A percentile compares a stretch with the other conserved stretches of the same genome.
Evolutionary conservation across 2,888 invertebrate genomes (phyloP).

Genomic region (Oscheius sp.): DNA sequence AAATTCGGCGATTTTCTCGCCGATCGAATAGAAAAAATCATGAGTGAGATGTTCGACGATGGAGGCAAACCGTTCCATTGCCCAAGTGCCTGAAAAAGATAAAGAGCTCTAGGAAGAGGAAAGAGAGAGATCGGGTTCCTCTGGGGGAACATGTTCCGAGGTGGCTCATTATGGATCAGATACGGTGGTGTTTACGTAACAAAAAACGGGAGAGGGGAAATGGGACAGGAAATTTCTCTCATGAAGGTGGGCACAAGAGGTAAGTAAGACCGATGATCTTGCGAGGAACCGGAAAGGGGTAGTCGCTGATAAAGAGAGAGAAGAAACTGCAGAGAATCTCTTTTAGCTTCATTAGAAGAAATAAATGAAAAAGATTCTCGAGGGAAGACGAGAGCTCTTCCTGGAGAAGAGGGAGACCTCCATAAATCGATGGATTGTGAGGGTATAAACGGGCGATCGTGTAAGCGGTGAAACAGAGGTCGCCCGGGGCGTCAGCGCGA

Average conservation of each 20-base stretch:
- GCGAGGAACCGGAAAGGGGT: background rate
- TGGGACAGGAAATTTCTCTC: conserved; percentile 2
- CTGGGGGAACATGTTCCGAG: conserved; percentile 12
- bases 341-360: no score
- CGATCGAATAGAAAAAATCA: conserved; percentile 58
- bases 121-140: conserved; percentile 4
- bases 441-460: background rate
- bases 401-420: background rate
- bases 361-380: background rate
- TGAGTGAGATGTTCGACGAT: conserved; percentile 53
- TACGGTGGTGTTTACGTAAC: conserved; percentile 13
- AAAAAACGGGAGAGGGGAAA: background rate
- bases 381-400: background rate
- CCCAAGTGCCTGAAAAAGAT: conserved; percentile 22
- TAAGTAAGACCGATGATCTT: background rate
- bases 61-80: conserved; percentile 26
- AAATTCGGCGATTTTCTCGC: conserved; percentile 56
- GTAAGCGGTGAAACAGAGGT: background rate
- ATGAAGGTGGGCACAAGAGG: no score
- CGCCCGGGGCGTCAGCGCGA: conserved; percentile 18
- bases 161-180: conserved; percentile 19
- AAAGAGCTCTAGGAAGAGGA: conserved; percentile 6
- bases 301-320: background rate
- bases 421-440: conserved; percentile 9
- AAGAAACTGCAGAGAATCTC: no score